Evolutionary conservation across 2,888 invertebrate species (phyloP).

Genomic region (Pseudanteris insignis): DNA sequence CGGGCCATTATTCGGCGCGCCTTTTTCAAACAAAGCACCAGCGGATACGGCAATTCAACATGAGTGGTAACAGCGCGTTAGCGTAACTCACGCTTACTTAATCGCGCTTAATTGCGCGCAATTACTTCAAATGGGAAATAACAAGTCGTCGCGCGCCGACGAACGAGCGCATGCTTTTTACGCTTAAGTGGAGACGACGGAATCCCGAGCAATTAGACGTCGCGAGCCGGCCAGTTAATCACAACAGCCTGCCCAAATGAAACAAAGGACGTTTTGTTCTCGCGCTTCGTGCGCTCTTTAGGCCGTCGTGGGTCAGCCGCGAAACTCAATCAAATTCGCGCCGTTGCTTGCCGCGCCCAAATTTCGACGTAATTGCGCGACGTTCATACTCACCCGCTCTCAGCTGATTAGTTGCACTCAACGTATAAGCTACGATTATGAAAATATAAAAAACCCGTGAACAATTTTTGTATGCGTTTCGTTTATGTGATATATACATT

Average conservation of each 20-base stretch:
- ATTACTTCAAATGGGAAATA: constrained; percentile 63
- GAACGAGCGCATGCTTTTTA: constrained; percentile 46
- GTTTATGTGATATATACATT: no score
- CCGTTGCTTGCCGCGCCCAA: constrained; percentile 7
- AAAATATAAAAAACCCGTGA: no score
- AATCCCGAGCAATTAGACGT: constrained; percentile 50
- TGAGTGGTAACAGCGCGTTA: constrained; percentile 47
- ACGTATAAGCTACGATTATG: no score
- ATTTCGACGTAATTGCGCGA: neutral
- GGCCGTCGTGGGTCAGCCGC: constrained; percentile 13
- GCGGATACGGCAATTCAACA: constrained; percentile 48
- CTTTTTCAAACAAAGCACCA: constrained; percentile 41
- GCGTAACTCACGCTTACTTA: constrained; percentile 54
- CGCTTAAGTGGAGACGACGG: constrained; percentile 47
- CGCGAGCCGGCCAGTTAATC: constrained; percentile 42
- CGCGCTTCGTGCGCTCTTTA: constrained; percentile 26
- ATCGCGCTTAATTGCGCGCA: constrained; percentile 61
- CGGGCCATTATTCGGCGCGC: constrained; percentile 33
- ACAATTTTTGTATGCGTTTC: no score
- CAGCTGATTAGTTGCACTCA: no score
- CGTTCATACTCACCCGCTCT: no score
- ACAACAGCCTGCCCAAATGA: constrained; percentile 43
- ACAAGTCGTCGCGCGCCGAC: constrained; percentile 53
- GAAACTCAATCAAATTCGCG: constrained; percentile 26
- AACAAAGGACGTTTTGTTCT: constrained; percentile 42